A percentile compares a stretch with the other conserved stretches of the same genome.
Conservation (phyloP, 2,888 invertebrate genomes). For the Apocheima hispidaria region DNA sequence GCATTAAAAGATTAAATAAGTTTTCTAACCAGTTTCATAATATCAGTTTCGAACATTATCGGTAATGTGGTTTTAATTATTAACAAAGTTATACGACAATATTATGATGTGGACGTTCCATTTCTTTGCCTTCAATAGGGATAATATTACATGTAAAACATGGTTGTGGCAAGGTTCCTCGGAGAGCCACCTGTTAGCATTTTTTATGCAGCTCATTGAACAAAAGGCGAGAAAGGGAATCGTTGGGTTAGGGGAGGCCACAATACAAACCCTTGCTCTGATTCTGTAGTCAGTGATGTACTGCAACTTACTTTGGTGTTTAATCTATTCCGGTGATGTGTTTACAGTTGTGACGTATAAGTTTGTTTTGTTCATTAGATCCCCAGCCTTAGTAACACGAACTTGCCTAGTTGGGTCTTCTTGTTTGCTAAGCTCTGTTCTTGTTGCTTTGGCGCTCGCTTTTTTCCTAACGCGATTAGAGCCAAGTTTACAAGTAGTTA, state of each 20-base stretch:
- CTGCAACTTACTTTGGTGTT: constrained; percentile 17
- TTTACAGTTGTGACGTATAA: constrained; percentile 34
- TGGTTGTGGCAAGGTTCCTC: constrained; percentile 10
- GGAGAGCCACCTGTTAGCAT: constrained; percentile 36
- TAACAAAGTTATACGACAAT: constrained; percentile 4
- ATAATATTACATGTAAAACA: neutral
- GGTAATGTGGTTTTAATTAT: constrained; percentile 12
- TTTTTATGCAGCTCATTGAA: constrained; percentile 40
- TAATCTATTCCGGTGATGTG: constrained; percentile 31
- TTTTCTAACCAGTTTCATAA: constrained; percentile 14
- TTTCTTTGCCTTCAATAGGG: neutral
- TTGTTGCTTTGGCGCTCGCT: constrained; percentile 20
- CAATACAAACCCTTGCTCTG: constrained; percentile 18
- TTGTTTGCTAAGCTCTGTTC: constrained; percentile 17
- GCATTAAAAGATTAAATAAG: constrained; percentile 1
- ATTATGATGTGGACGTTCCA: neutral
- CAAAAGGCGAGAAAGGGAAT: constrained; percentile 30
- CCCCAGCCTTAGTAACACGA: constrained; percentile 17
- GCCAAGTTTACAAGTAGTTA: constrained; percentile 5
- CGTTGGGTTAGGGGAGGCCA: constrained; percentile 25
- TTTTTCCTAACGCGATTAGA: constrained; percentile 17
- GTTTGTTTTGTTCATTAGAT: constrained; percentile 36
- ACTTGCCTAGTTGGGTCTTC: constrained; percentile 18
- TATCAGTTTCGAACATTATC: neutral
- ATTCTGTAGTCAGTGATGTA: constrained; percentile 15